Conservation (phyloP, 2,797 vertebrate genomes). For the Lepidocolaptes lacrymiger region DNA sequence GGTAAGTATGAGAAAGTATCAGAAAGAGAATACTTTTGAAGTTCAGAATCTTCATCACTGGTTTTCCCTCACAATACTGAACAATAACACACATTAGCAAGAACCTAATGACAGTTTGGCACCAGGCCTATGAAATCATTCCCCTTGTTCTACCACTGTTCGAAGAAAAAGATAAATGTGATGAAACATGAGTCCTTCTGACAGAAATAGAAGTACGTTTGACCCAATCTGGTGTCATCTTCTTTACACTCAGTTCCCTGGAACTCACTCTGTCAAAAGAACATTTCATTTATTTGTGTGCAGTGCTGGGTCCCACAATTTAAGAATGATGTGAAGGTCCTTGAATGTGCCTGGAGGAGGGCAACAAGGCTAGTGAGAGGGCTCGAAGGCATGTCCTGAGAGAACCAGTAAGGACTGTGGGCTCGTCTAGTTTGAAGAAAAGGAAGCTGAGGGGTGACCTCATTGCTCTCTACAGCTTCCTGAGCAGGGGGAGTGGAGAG, state of each 20-base stretch:
- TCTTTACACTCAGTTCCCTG: not conserved
- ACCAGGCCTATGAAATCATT: not conserved
- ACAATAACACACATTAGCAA: not conserved
- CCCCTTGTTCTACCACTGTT: not conserved
- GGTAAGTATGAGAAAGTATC: not conserved
- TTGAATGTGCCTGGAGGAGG: not conserved
- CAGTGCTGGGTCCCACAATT: not conserved
- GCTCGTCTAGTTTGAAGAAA: not conserved
- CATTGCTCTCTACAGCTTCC: not conserved
- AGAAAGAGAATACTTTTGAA: not conserved
- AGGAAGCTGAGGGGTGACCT: not conserved
- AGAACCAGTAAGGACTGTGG: not conserved
- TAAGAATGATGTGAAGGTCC: not conserved
- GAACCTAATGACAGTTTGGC: not conserved
- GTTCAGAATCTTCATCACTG: not conserved
- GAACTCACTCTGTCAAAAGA: not conserved
- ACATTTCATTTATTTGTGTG: not conserved
- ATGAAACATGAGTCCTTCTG: not conserved
- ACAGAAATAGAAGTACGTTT: not conserved
- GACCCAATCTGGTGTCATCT: not conserved
- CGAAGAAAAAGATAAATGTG: not conserved
- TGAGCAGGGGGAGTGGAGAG: not conserved
- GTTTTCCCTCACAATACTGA: not conserved
- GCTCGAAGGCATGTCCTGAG: fast-evolving
- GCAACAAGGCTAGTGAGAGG: not conserved